Percentiles rank a stretch among this genome's conserved stretches.
Conservation (phyloP, 1,140 invertebrate genomes). For the Probaryconus sp. region DNA sequence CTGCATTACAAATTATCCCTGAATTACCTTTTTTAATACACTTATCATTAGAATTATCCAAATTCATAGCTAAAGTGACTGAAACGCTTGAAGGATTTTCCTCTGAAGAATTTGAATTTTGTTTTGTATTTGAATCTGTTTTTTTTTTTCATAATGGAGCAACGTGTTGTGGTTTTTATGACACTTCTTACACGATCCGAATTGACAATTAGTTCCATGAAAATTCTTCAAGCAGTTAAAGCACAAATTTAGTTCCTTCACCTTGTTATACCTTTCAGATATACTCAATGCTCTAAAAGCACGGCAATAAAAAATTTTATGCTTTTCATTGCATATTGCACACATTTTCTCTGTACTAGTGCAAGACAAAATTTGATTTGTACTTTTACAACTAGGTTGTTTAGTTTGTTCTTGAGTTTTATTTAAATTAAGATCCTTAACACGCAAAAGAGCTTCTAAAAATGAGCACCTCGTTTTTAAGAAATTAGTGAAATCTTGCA, state of each 20-base stretch:
- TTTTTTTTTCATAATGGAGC: not conserved
- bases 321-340: not conserved
- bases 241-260: not conserved
- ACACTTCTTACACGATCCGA: conserved; percentile 1
- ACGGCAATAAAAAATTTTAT: conserved; percentile 3
- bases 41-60: no score
- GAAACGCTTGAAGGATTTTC: not conserved
- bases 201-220: conserved; percentile 1
- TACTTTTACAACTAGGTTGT: not conserved
- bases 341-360: not conserved
- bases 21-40: no score
- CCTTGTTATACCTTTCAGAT: conserved; percentile 1
- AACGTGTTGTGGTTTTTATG: not conserved
- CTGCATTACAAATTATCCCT: no score
- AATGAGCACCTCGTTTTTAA: conserved; percentile 12
- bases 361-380: not conserved
- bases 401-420: not conserved
- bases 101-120: not conserved
- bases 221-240: conserved; percentile 7
- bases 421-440: not conserved
- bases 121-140: not conserved
- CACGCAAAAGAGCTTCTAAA: conserved; percentile 12
- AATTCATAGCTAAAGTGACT: not conserved
- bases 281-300: not conserved
- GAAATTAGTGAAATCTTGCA: not conserved